Percentiles rank a stretch among this genome's conserved stretches.
Evolutionary conservation across 1,140 invertebrate genomes (phyloP).

Genomic region (Batillaria attramentaria): DNA sequence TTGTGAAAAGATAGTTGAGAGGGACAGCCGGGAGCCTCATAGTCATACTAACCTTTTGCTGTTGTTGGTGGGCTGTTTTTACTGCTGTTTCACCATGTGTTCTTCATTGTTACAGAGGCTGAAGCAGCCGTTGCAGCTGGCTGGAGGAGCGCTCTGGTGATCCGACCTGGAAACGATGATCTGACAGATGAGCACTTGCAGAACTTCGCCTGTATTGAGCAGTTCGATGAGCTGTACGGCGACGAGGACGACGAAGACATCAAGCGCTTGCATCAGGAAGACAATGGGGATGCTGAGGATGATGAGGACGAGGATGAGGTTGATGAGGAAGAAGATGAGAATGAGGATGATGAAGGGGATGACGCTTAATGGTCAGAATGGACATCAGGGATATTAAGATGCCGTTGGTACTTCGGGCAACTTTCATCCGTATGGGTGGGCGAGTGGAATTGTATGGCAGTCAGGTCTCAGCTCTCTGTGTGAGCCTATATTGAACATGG

Average conservation of each 20-base stretch:
- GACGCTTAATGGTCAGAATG: slow-evolving; percentile 30
- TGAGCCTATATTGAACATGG: no score
- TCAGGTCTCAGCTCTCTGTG: no score
- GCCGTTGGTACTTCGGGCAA: no score
- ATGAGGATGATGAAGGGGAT: slow-evolving; percentile 43
- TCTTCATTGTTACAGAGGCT: slow-evolving; percentile 78
- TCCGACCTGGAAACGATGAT: slow-evolving; percentile 83
- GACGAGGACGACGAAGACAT: slow-evolving; percentile 62
- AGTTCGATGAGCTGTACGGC: slow-evolving; percentile 72
- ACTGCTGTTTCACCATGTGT: neutral
- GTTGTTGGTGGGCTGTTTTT: no score
- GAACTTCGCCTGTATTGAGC: slow-evolving; percentile 76
- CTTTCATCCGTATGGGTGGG: no score
- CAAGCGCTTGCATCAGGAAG: slow-evolving; percentile 51
- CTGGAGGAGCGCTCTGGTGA: slow-evolving; percentile 79
- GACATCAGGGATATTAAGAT: no score
- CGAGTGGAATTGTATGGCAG: no score
- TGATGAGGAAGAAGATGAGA: slow-evolving; percentile 41
- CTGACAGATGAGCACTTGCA: slow-evolving; percentile 77
- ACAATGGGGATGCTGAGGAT: slow-evolving; percentile 52
- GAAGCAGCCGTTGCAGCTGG: slow-evolving; percentile 84
- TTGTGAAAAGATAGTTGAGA: no score
- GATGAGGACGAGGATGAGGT: slow-evolving; percentile 50
- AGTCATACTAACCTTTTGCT: no score
- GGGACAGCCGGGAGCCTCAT: no score